phyloP scores from a whole-genome alignment of 2,797 vertebrate genomes.

The Mallotus villosus region DNA sequence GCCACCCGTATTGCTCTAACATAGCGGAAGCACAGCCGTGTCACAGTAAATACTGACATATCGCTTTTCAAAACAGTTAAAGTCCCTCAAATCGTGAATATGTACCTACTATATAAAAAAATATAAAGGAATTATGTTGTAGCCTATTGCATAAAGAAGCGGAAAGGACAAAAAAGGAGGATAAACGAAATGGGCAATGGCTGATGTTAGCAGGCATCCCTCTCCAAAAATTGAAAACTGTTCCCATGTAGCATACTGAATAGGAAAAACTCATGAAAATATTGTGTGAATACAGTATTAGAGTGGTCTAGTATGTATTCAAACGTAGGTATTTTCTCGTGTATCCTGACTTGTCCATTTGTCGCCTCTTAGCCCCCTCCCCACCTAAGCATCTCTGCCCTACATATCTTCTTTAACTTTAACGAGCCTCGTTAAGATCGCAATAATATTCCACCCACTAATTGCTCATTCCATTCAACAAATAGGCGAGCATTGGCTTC shows the following conservation, averaged over 20 bases:
- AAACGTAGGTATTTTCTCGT: slow-evolving; percentile 64
- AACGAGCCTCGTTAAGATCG: slow-evolving; percentile 88
- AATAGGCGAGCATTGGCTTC: slow-evolving; percentile 84
- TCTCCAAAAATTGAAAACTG: slow-evolving; percentile 69
- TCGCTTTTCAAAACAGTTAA: neutral
- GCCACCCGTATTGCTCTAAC: slow-evolving; percentile 26
- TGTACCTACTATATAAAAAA: neutral
- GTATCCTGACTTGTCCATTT: slow-evolving; percentile 74
- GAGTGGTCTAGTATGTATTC: slow-evolving; percentile 76
- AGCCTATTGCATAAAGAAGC: neutral
- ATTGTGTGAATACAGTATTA: slow-evolving; percentile 70
- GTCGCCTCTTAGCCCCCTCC: slow-evolving; percentile 73
- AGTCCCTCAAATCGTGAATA: neutral
- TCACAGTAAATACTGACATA: slow-evolving; percentile 26
- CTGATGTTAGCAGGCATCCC: slow-evolving; percentile 75
- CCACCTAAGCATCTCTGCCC: slow-evolving; percentile 72
- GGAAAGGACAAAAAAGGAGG: neutral
- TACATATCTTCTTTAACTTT: slow-evolving; percentile 86
- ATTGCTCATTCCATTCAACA: slow-evolving; percentile 94
- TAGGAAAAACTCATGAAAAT: slow-evolving; percentile 77
- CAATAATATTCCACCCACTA: slow-evolving; percentile 91
- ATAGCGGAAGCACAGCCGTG: slow-evolving; percentile 14
- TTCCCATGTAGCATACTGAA: slow-evolving; percentile 71
- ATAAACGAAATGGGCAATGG: slow-evolving; percentile 57
- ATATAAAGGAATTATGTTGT: neutral